Evolutionary conservation across 2,888 invertebrate species (phyloP), one percentile per base, ranked within the genome.

Genomic region (Epinotia bilunana): DNA sequence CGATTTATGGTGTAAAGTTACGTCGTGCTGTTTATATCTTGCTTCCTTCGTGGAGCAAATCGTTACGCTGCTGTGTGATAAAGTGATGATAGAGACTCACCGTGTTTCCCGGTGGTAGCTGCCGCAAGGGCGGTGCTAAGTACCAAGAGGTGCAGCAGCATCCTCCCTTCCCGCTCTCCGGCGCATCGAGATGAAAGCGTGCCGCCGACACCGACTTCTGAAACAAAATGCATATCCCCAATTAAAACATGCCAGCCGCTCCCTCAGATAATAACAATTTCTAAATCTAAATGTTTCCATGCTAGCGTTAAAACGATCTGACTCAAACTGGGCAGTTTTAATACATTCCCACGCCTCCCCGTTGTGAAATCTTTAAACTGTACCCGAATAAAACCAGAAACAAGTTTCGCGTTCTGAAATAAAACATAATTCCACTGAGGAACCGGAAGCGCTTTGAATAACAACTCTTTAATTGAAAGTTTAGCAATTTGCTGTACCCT

Each of bases 401-500:
- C 88, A 90, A 91, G 88, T 87, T 88, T 86, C 88, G 87, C 88
- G 85, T 87, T 88, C 87, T 83, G 86, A 89, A 91, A 93, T 93
- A 93, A 92, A 92, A 92, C 89, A 92, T 92, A 92, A 94, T 92
- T 90, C 84, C 88, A 83, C 85, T 84, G 88, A 88, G 88, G 85
- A 89, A 86, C 89, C 83, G 87, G 82, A 85, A 89, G 93, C 90
- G 91, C 93, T 92, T 92, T 91, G 91, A 93, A 91, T 93, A 94
- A 92, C 93, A 93, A 92, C 93, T 94, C 93, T 94, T 93, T 94
- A 93, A 93, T 94, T 92, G 94, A 94, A 94, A 94, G 93, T 94
- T 93, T 92, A 92, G 93, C 93, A 93, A 93, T 94, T 94, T 93
- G 93, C 92, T 91, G 90, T 91, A 91, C 91, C 93, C 92, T 90